Base-by-base conservation (phyloP, 53 echinoderm and acorn worm species). In the Patiria pectinifera region DNA sequence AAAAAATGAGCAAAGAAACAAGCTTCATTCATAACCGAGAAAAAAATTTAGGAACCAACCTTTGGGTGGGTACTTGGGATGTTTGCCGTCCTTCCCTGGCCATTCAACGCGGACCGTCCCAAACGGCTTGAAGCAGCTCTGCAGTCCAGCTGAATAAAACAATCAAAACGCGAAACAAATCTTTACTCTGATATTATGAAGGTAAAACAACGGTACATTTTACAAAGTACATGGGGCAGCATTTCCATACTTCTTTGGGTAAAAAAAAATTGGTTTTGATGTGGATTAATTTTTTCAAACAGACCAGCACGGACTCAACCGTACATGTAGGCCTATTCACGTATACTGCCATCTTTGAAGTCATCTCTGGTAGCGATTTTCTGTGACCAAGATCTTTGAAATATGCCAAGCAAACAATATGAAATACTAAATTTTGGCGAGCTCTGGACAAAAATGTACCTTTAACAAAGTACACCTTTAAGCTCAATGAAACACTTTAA, bases 21-120 rank as follows among this genome's bases (percentile, higher is more conserved):
- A 60, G 60, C 0, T 60, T 11, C 8, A 18, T 66, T 18, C 19
- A 66, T 66, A 13, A 66, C 66, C 8, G 5, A 8, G 19, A 74
- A 10, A 24, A 2, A 23, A 74, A 21, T 4, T 16, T 62, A 62
- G 80, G 87, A 62, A 85, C 85, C 92, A 84, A 91, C 98, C 98
- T 93, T 97, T 97, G 2, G 98, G 98, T 43, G 96, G 96, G 24
- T 96, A 97, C 82, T 95, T 97, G 62, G 98, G 96, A 70, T 97
- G 96, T 61, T 95, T 97, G 12, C 95, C 94, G 49, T 97, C 98
- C 66, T 97, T 97, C 19, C 98, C 98, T 47, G 98, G 98, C 98
- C 98, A 97, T 81, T 97, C 98, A 9, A 97, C 92, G 80, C 94
- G 85, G 58, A 97, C 94, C 21, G 91, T 87, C 13, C 98, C 98